phyloP scores from a whole-genome alignment of 2,797 vertebrate species.

The Alauda arvensis region DNA sequence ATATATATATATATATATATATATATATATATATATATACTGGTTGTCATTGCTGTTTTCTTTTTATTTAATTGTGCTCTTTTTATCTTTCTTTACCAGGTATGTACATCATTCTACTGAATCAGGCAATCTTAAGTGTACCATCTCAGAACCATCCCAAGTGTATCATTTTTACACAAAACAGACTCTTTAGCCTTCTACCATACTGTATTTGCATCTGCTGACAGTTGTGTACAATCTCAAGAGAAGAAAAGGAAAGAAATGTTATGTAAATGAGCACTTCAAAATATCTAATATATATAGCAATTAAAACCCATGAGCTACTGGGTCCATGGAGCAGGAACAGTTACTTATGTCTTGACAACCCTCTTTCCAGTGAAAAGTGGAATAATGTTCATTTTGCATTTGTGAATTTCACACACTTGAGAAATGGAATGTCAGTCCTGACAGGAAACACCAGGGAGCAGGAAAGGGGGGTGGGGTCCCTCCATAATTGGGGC shows the following conservation, averaged over 20 bases:
- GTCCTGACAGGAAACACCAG: not conserved
- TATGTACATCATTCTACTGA: not conserved
- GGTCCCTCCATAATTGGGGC: rapidly evolving
- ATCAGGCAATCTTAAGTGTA: not conserved
- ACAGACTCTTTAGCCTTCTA: not conserved
- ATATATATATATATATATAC: not conserved
- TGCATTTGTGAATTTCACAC: not conserved
- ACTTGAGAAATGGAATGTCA: not conserved
- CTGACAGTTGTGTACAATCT: not conserved
- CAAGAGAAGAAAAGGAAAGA: constrained; percentile 16
- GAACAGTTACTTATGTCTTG: not conserved
- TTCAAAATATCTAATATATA: not conserved
- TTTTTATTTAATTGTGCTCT: not conserved
- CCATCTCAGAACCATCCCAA: not conserved
- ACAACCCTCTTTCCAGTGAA: not conserved
- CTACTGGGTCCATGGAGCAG: not conserved
- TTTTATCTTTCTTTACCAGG: not conserved
- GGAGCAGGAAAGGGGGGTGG: not conserved
- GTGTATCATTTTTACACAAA: not conserved
- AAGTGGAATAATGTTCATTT: not conserved
- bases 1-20: too few species aligned
- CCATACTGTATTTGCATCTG: constrained; percentile 19
- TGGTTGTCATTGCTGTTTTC: not conserved
- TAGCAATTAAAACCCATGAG: not conserved
- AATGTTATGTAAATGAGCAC: constrained; percentile 7